These are phyloP conservation scores for Phortica okadai DNA, from an alignment of 2,888 invertebrate genomes.

Conservation along the genomic window DNA sequence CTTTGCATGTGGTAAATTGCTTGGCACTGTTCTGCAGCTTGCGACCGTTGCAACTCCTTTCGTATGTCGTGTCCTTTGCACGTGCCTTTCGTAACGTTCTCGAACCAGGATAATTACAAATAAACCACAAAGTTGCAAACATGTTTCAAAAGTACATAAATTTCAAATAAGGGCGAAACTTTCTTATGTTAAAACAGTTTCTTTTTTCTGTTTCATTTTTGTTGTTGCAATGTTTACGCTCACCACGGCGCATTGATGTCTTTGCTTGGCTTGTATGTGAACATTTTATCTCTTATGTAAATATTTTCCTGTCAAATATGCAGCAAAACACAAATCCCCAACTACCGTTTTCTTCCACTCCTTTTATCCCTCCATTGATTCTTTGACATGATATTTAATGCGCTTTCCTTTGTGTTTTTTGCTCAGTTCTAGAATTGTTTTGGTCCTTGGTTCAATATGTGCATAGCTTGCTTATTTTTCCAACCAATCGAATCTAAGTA, in stretches of 20 bases:
- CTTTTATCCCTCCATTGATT: conserved; percentile 53
- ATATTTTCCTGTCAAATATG: conserved; percentile 49
- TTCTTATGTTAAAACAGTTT: conserved; percentile 31
- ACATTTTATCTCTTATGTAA: conserved; percentile 63
- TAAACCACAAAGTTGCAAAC: conserved; percentile 69
- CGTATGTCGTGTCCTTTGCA: conserved; percentile 30
- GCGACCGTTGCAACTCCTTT: conserved; percentile 45
- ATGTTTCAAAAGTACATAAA: conserved; percentile 51
- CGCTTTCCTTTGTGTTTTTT: conserved; percentile 51
- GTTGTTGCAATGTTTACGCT: neutral
- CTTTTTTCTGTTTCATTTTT: neutral
- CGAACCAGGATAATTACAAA: conserved; percentile 65
- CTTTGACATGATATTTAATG: conserved; percentile 72
- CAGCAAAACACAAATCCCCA: neutral
- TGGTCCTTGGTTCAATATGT: conserved; percentile 28
- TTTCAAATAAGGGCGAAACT: conserved; percentile 32
- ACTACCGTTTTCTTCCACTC: neutral
- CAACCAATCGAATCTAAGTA: conserved; percentile 55
- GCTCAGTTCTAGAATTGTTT: conserved; percentile 42
- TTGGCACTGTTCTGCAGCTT: conserved; percentile 49
- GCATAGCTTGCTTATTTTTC: conserved; percentile 36
- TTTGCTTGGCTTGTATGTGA: conserved; percentile 28
- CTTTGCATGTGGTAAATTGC: conserved; percentile 50
- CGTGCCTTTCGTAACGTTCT: conserved; percentile 49
- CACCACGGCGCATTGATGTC: conserved; percentile 35